These are phyloP conservation scores for Leucophenga maculata DNA, from an alignment of 2,888 invertebrate genomes.

Conservation along the genomic window DNA sequence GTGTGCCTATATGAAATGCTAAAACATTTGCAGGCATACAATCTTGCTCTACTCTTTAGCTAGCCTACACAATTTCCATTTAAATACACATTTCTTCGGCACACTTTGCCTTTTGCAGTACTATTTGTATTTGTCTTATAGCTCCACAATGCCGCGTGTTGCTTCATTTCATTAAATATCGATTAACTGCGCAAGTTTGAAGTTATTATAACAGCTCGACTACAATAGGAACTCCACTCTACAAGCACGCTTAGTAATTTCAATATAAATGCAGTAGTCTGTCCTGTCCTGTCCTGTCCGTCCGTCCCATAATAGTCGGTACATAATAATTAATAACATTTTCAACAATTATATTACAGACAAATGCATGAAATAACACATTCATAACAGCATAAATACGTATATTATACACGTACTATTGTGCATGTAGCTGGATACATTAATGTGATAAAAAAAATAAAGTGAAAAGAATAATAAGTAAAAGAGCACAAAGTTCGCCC, in stretches of 20 bases:
- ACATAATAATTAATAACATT: slow-evolving; percentile 56
- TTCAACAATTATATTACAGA: slow-evolving; percentile 35
- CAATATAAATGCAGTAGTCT: background rate
- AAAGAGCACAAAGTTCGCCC: slow-evolving; percentile 32
- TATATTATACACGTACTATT: slow-evolving; percentile 56
- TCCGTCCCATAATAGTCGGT: background rate
- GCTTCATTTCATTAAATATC: slow-evolving; percentile 24
- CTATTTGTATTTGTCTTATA: background rate
- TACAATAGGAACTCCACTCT: no score
- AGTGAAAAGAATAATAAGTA: slow-evolving; percentile 16
- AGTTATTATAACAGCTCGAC: background rate
- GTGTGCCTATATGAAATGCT: no score
- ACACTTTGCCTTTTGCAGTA: no score
- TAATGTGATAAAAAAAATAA: slow-evolving; percentile 29
- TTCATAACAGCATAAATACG: slow-evolving; percentile 39
- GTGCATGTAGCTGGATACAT: slow-evolving; percentile 40
- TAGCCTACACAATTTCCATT: no score
- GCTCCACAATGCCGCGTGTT: background rate
- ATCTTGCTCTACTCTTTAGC: no score
- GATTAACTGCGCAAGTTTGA: slow-evolving; percentile 12
- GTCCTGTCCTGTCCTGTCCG: background rate
- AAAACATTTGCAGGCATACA: no score
- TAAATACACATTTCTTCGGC: background rate
- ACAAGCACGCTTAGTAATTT: no score
- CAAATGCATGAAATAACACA: slow-evolving; percentile 17